A percentile compares a stretch with the other conserved stretches of the same genome.
These are phyloP conservation scores for Lycophotia porphyrea DNA, from an alignment of 2,888 invertebrate genomes.

Conservation along the genomic window DNA sequence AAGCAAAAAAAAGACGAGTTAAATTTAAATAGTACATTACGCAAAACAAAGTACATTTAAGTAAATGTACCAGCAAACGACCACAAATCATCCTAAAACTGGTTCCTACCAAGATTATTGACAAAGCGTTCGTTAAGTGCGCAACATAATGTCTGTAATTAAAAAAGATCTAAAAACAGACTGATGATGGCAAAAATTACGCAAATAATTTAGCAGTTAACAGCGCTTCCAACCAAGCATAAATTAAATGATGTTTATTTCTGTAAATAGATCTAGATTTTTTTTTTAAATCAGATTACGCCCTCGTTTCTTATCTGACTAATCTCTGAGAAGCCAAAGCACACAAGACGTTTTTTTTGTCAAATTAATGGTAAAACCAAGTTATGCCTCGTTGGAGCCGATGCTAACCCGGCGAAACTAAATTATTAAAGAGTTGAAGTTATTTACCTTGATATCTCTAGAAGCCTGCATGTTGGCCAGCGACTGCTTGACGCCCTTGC, in stretches of 20 bases:
- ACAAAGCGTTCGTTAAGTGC: background rate
- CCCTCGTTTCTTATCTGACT: background rate
- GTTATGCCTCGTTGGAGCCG: background rate
- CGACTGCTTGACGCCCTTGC: conserved; percentile 98
- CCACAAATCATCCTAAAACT: too few species aligned
- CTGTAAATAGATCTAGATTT: background rate
- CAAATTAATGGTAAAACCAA: background rate
- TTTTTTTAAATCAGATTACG: background rate
- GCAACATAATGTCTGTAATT: background rate
- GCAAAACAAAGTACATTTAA: background rate
- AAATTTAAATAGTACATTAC: background rate
- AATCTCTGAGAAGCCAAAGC: background rate
- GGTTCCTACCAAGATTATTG: too few species aligned
- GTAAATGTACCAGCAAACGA: background rate
- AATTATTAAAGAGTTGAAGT: background rate
- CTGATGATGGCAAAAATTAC: background rate
- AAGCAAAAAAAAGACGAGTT: background rate
- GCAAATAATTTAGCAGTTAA: background rate
- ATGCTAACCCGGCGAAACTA: too few species aligned
- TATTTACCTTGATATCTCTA: conserved; percentile 96
- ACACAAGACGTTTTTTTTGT: background rate
- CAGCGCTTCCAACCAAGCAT: background rate
- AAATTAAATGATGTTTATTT: background rate
- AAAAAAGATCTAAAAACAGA: background rate
- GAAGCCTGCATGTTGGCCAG: conserved; percentile 98